Evolutionary conservation across 2,888 invertebrate species (phyloP).

Genomic region (Perithous albicinctus): DNA sequence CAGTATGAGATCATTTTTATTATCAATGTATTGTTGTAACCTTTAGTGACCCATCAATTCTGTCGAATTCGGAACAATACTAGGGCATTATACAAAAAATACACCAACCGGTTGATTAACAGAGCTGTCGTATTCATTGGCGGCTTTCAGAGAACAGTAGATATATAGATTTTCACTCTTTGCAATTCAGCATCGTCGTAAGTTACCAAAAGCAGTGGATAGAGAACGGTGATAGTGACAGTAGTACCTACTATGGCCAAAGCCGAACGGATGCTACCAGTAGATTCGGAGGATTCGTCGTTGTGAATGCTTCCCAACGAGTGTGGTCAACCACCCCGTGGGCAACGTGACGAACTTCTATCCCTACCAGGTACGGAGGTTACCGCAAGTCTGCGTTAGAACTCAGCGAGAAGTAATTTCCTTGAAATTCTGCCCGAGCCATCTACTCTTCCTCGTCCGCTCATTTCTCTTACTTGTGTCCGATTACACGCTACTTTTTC

Average conservation of each 20-base stretch:
- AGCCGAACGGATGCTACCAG: constrained; percentile 41
- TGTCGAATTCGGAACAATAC: background rate
- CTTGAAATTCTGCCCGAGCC: constrained; percentile 56
- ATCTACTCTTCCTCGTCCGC: constrained; percentile 13
- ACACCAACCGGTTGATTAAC: background rate
- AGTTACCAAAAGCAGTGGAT: constrained; percentile 4
- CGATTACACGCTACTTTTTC: constrained; percentile 50
- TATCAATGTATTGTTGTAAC: background rate
- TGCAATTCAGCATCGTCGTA: constrained; percentile 50
- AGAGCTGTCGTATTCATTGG: background rate
- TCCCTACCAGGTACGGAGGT: constrained; percentile 53
- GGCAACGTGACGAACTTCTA: constrained; percentile 65
- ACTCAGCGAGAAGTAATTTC: constrained; percentile 61
- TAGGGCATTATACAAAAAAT: too few relatives aligned
- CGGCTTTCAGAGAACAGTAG: constrained; percentile 23
- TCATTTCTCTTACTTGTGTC: constrained; percentile 28
- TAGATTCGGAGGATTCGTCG: constrained; percentile 57
- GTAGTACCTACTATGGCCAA: constrained; percentile 20
- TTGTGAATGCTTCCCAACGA: constrained; percentile 66
- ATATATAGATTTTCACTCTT: constrained; percentile 50
- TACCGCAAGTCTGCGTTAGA: constrained; percentile 57
- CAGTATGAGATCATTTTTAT: constrained; percentile 27
- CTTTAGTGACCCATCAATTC: background rate
- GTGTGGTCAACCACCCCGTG: constrained; percentile 62
- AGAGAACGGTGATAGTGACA: constrained; percentile 9